These are phyloP conservation scores for Aquatica leii DNA, from an alignment of 2,888 invertebrate genomes.

Conservation along the genomic window DNA sequence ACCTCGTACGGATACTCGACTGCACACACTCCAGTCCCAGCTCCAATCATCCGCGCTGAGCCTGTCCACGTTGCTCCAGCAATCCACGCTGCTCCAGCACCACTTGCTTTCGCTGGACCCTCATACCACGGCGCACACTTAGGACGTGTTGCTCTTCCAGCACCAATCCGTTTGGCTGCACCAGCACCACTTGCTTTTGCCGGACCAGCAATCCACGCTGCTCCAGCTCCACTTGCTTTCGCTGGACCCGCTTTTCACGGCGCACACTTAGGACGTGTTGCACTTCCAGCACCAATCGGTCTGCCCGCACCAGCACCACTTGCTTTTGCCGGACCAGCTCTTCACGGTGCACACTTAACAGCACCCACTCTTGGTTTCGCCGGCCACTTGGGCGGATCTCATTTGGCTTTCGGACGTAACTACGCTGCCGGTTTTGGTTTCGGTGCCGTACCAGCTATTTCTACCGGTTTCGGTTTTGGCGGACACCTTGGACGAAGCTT, in stretches of 20 bases:
- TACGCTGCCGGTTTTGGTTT: background rate
- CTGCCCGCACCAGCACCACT: background rate
- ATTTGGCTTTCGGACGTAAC: too few relatives aligned
- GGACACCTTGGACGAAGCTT: background rate
- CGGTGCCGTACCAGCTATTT: background rate
- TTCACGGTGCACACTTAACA: background rate
- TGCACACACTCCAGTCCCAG: slow-evolving; percentile 2
- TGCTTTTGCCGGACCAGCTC: background rate
- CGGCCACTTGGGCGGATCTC: background rate
- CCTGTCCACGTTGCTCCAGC: background rate
- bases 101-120: too few relatives aligned
- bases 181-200: background rate
- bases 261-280: background rate
- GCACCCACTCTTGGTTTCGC: background rate
- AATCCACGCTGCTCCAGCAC: background rate
- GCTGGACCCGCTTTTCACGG: background rate
- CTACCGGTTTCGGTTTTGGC: background rate
- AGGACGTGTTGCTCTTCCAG: background rate
- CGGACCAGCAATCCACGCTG: background rate
- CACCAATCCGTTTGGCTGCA: background rate
- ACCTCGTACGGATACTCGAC: slow-evolving; percentile 1
- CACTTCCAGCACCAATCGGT: background rate
- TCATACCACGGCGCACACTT: slow-evolving; percentile 5
- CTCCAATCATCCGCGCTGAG: background rate
- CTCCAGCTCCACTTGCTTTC: background rate